Evolutionary conservation across 2,113 vertebrate genomes (phyloP).

Genomic region (Melospiza melodia): DNA sequence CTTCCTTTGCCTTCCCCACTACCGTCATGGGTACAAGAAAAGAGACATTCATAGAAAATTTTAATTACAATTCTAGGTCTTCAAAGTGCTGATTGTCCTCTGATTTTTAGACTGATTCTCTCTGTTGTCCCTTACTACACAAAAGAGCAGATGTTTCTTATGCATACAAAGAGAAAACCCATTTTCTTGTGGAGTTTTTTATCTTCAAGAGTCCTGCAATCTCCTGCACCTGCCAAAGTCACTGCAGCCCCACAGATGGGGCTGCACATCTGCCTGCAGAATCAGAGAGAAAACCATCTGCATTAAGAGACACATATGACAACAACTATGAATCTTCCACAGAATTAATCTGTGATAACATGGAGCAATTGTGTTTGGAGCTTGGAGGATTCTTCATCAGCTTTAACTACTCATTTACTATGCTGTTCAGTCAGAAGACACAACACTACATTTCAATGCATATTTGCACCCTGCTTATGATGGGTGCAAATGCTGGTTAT

Average conservation of each 20-base stretch:
- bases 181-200: neutral
- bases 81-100: neutral
- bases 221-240: neutral
- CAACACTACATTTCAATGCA: rapidly evolving
- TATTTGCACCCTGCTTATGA: neutral
- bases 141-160: neutral
- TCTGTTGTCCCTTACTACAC: neutral
- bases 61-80: neutral
- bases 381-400: neutral
- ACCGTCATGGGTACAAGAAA: neutral
- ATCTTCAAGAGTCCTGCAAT: neutral
- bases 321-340: neutral
- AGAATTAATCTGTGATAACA: neutral
- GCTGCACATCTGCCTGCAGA: neutral
- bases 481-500: neutral
- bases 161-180: neutral
- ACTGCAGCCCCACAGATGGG: neutral
- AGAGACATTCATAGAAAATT: neutral
- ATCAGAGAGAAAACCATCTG: neutral
- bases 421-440: neutral
- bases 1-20: neutral
- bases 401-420: neutral
- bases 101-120: neutral
- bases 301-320: neutral
- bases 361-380: neutral